Base-by-base conservation (phyloP, 1,140 invertebrate species). In the Acromyrmex echinatior region DNA sequence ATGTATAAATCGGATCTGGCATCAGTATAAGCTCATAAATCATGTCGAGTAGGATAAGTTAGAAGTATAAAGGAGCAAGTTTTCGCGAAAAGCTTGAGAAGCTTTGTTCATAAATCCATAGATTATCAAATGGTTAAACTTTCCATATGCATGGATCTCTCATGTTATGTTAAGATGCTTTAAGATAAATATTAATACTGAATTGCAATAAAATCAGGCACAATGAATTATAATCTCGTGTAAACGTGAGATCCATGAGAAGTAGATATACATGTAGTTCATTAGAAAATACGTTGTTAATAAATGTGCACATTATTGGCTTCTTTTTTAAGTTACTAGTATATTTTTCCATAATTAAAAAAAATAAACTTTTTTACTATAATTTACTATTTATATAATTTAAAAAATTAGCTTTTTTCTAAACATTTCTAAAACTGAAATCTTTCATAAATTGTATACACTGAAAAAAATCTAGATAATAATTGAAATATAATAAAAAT, bases 11-110 rank as follows among this genome's bases (percentile, higher is more conserved):
- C 63, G 49, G 4, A 84, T 16, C 2, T 21, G 25, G 14, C n/a
- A 60, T 49, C 51, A 35, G 70, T 84, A 74, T 84, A 28, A 74
- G 70, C 45, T 74, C 80, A 45, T 84, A 76, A 84, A 84, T 74
- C 80, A 76, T 21, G 16, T 35, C 68, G n/a, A 76, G 51, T 60
- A 31, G 31, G 53, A 81, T 45, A 74, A 74, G 56, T 84, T 74
- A 16, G 12, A 62, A 62, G 39, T n/a, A 84, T 51, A 76, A 84
- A 51, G 56, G 7, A 58, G 39, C 9, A 74, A 76, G 56, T 62
- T 74, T 9, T 74, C 9, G 28, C 21, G 81, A 71, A 68, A 60
- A 81, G 71, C 51, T 70, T 21, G 14, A 28, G 25, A 80, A 62
- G 60, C 77, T 87, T 65, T 53, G 56, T 39, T 71, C 60, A 56